Percentiles rank a stretch among this genome's conserved stretches.
phyloP scores from a whole-genome alignment of 1,140 invertebrate species.

The Danaus melanippus region DNA sequence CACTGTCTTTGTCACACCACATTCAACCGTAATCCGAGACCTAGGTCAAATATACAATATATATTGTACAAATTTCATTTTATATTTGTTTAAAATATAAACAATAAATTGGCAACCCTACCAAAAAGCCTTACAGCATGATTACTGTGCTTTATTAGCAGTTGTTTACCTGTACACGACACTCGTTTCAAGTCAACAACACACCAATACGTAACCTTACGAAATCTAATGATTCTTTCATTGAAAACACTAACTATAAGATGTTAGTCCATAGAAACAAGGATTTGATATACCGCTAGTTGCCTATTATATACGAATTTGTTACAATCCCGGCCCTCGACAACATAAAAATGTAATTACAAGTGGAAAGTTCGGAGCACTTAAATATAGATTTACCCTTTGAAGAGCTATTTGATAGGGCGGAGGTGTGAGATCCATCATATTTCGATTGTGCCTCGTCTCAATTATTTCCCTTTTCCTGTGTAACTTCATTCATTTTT shows the following conservation, averaged over 20 bases:
- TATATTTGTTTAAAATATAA: neutral
- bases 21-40: too few species aligned
- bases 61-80: too few species aligned
- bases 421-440: conserved; percentile 63
- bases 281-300: conserved; percentile 25
- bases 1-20: too few species aligned
- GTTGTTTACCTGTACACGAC: conserved; percentile 11
- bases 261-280: neutral
- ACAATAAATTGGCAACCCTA: conserved; percentile 5
- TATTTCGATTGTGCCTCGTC: conserved; percentile 57
- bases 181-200: too few species aligned
- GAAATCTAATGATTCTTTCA: conserved; percentile 6
- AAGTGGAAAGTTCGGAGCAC: conserved; percentile 52
- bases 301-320: conserved; percentile 63
- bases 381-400: conserved; percentile 70
- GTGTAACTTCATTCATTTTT: conserved; percentile 65
- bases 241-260: too few species aligned
- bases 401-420: conserved; percentile 58
- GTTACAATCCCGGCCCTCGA: conserved; percentile 41
- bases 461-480: conserved; percentile 58
- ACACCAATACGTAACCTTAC: neutral
- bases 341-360: conserved; percentile 69
- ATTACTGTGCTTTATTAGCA: conserved; percentile 18
- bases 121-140: conserved; percentile 9
- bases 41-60: too few species aligned